Evolutionary conservation across 2,797 vertebrate genomes (phyloP).

Genomic region (Thalassophryne amazonica): DNA sequence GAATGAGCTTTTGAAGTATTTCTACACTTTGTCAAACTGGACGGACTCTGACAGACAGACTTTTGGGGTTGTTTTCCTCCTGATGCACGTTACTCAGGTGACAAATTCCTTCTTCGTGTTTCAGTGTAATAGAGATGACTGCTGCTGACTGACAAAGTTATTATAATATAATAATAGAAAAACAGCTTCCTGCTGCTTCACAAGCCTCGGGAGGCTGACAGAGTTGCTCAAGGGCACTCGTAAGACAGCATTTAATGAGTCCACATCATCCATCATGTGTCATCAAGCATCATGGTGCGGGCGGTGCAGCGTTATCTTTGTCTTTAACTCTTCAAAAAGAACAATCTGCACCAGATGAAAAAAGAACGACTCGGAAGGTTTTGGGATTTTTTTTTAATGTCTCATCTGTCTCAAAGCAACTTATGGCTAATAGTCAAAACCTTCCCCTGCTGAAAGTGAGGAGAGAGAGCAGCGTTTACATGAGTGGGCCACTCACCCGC

Average conservation of each 20-base stretch:
- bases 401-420: conserved; percentile 48
- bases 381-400: background rate
- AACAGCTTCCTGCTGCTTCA: conserved; percentile 7
- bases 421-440: conserved; percentile 50
- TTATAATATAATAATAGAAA: conserved; percentile 1
- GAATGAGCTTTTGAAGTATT: too few relatives aligned
- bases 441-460: conserved; percentile 29
- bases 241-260: conserved; percentile 24
- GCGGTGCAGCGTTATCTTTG: background rate
- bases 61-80: background rate
- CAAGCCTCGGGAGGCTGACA: background rate
- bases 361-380: background rate
- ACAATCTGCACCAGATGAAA: background rate
- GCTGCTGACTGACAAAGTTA: background rate
- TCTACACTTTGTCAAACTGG: too few relatives aligned
- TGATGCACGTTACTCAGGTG: background rate
- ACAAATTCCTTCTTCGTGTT: background rate
- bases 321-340: conserved; percentile 4
- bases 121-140: background rate
- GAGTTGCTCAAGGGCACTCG: conserved; percentile 30
- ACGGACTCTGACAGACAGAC: too few relatives aligned
- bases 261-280: conserved; percentile 37
- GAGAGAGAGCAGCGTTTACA: conserved; percentile 43
- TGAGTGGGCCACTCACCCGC: conserved; percentile 49
- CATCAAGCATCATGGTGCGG: conserved; percentile 24